A percentile compares a stretch with the other conserved stretches of the same genome.
Evolutionary conservation across 2,888 invertebrate species (phyloP).

Genomic region (Nysson spinosus): DNA sequence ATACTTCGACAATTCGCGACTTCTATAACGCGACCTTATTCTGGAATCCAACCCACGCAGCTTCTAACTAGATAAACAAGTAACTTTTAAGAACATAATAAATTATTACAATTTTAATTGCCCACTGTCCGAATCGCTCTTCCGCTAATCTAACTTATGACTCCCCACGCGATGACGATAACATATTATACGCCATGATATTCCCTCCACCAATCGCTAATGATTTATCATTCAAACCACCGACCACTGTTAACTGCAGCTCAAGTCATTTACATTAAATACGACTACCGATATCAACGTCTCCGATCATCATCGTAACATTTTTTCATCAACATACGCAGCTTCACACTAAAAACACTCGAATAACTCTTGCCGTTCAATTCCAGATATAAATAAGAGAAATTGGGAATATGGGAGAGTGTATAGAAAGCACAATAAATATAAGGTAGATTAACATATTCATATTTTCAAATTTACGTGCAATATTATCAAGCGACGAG

Average conservation of each 20-base stretch:
- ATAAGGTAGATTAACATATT: too few species aligned
- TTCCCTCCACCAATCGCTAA: conserved; percentile 53
- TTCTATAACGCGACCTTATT: too few species aligned
- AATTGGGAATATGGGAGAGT: too few species aligned
- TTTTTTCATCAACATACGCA: too few species aligned
- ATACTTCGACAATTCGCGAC: too few species aligned
- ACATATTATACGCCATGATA: conserved; percentile 48
- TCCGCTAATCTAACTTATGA: conserved; percentile 51
- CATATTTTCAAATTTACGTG: too few species aligned
- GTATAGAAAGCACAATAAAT: too few species aligned
- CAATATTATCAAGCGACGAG: too few species aligned
- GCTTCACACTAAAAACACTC: too few species aligned
- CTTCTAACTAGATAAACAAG: conserved; percentile 17
- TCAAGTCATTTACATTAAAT: conserved; percentile 26
- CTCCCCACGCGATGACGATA: conserved; percentile 51
- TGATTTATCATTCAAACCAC: conserved; percentile 53
- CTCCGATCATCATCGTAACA: too few species aligned
- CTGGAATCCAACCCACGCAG: conserved; percentile 1
- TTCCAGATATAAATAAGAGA: too few species aligned
- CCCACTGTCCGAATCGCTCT: conserved; percentile 43
- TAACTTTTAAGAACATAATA: conserved; percentile 53
- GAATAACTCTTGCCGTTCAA: too few species aligned
- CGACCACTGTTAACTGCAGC: conserved; percentile 49
- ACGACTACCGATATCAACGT: conserved; percentile 11
- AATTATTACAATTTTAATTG: conserved; percentile 62